Percentiles rank a stretch among this genome's conserved stretches.
phyloP scores from a whole-genome alignment of 1,140 invertebrate species.

The Monomorium pharaonis region DNA sequence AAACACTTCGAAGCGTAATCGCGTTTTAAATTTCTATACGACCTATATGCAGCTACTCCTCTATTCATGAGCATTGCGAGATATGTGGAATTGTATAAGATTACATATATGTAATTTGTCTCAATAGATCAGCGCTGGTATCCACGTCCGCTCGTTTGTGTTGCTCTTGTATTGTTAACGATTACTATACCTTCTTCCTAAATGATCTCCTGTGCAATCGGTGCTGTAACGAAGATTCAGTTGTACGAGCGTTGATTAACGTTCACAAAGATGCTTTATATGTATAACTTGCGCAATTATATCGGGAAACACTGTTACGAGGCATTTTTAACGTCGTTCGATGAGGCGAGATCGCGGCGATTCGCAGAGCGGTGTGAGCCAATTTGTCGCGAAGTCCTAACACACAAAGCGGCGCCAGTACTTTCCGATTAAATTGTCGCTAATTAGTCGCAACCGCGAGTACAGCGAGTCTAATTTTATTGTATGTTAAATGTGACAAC shows the following conservation, averaged over 20 bases:
- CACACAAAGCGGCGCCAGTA: slow-evolving; percentile 4
- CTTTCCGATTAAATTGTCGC: slow-evolving; percentile 12
- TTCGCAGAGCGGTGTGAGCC: slow-evolving; percentile 6
- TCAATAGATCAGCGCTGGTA: slow-evolving; percentile 24
- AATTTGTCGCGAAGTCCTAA: not conserved
- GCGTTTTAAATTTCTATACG: not conserved
- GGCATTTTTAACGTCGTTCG: slow-evolving; percentile 21
- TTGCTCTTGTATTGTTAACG: slow-evolving; percentile 64
- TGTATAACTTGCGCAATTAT: slow-evolving; percentile 24
- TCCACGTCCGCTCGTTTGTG: slow-evolving; percentile 52
- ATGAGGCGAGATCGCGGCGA: not conserved
- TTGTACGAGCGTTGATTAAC: slow-evolving; percentile 48
- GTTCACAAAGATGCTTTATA: slow-evolving; percentile 33
- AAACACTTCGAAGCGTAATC: not conserved
- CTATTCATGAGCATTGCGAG: not conserved
- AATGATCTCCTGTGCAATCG: slow-evolving; percentile 57
- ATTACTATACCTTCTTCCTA: slow-evolving; percentile 55
- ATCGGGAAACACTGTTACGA: not conserved
- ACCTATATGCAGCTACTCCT: slow-evolving; percentile 5
- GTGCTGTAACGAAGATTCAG: slow-evolving; percentile 52
- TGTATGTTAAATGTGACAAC: slow-evolving; percentile 63
- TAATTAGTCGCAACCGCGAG: slow-evolving; percentile 25
- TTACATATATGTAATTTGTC: not conserved
- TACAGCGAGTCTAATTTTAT: slow-evolving; percentile 66
- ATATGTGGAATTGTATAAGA: not conserved